Percentiles rank a stretch among this genome's conserved stretches.
Evolutionary conservation across 2,113 vertebrate genomes (phyloP).

Genomic region (Nothobranchius kuhntae): DNA sequence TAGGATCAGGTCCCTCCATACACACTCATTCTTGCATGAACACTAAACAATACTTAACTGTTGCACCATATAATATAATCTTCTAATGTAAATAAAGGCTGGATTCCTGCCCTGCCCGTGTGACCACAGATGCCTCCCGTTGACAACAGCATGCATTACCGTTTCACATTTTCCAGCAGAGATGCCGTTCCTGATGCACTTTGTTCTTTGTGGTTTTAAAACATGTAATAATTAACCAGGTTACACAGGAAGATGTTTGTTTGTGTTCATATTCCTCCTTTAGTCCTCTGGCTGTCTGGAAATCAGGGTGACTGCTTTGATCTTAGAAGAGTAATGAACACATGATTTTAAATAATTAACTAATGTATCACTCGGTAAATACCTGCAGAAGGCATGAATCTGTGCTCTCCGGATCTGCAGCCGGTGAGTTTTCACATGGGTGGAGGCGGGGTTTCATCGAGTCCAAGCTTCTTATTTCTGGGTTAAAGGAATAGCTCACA

Average conservation of each 20-base stretch:
- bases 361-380: too few species aligned
- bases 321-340: neutral
- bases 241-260: neutral
- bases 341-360: too few species aligned
- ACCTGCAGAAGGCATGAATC: too few species aligned
- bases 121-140: slow-evolving; percentile 30
- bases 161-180: slow-evolving; percentile 20
- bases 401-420: too few species aligned
- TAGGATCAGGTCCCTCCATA: slow-evolving; percentile 3
- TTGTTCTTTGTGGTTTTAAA: slow-evolving; percentile 31
- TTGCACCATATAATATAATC: slow-evolving; percentile 21
- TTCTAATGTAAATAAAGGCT: slow-evolving; percentile 48
- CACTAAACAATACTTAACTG: slow-evolving; percentile 29
- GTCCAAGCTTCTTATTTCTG: too few species aligned
- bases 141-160: neutral
- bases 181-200: slow-evolving; percentile 23
- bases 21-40: slow-evolving; percentile 7
- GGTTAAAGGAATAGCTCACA: too few species aligned
- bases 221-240: slow-evolving; percentile 44
- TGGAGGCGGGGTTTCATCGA: too few species aligned
- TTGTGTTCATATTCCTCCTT: neutral
- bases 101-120: slow-evolving; percentile 36
- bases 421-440: too few species aligned
- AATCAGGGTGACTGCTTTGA: neutral
- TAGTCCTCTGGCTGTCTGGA: neutral